phyloP scores from a whole-genome alignment of 2,113 vertebrate species.

The Pithys albifrons region DNA sequence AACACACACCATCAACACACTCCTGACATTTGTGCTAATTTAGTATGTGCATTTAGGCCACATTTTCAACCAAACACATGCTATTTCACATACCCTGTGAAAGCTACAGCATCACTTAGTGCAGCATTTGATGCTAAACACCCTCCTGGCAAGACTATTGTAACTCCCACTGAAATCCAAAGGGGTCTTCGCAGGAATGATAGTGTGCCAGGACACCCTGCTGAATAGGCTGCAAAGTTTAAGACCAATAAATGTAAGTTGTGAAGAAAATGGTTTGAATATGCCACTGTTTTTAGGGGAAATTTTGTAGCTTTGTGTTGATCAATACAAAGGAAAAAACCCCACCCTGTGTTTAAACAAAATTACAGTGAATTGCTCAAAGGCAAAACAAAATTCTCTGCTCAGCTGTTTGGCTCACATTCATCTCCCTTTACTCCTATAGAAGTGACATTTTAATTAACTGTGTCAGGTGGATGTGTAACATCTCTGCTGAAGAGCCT shows the following conservation, averaged over 20 bases:
- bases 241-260: background rate
- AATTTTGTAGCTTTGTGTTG: slow-evolving; percentile 13
- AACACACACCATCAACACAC: background rate
- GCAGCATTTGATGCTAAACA: background rate
- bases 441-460: slow-evolving; percentile 70
- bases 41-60: background rate
- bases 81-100: background rate
- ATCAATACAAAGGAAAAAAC: slow-evolving; percentile 16
- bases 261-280: background rate
- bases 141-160: background rate
- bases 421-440: slow-evolving; percentile 64
- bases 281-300: background rate
- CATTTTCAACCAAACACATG: background rate
- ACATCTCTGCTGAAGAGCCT: slow-evolving; percentile 58
- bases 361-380: slow-evolving; percentile 64
- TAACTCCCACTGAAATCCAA: background rate
- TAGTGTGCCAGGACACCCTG: background rate
- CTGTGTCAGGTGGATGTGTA: slow-evolving; percentile 65
- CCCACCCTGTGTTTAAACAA: slow-evolving; percentile 33
- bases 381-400: slow-evolving; percentile 67
- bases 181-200: background rate
- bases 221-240: background rate
- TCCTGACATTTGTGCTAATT: background rate
- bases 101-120: background rate
- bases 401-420: slow-evolving; percentile 71